Base-by-base conservation (phyloP, 2,888 invertebrate genomes). In the Resseliella maxima region DNA sequence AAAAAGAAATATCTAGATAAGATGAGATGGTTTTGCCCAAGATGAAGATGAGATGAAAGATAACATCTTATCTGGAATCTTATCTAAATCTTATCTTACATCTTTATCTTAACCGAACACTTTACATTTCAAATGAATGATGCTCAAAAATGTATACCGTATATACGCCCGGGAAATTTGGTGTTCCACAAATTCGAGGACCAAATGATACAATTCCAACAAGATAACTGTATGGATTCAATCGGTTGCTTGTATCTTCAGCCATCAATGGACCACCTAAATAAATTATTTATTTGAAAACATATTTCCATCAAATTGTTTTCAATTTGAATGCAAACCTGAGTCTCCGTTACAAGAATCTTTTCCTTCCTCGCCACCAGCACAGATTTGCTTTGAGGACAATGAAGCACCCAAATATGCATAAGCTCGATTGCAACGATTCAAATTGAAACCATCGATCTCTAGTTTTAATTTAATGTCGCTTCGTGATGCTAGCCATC, bases 151-250 rank as follows among this genome's bases (percentile, higher is more conserved):
- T 18, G 12, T 50, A n/a, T 59, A 59, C 59, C 0, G 94, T 94
- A 88, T 94, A 94, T 38, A 94, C 93, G 0, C 93, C 94, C 0
- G 94, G 94, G 92, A 93, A 93, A 35, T 92, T 92, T 36, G 35
- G 72, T 88, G 92, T 90, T 0, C 93, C 94, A 88, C 94, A 94
- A 0, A 92, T 92, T 0, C 92, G 92, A 10, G 94, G 94, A 6
- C 94, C 94, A 88, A 93, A 94, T 0, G 94, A 94, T 0, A 94
- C 94, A 6, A 94, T 90, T 0, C 94, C 94, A 0, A 92, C 91
- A 1, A 92, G 90, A 36, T 91, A 92, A 91, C 92, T 93, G 83
- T 90, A 89, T 0, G 88, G 88, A 0, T 89, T 89, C 83, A 91
- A 91, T 72, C 87, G 87, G n/a, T 90, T 89, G 0, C 88, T 89